A percentile compares a stretch with the other conserved stretches of the same genome.
Evolutionary conservation across 2,888 invertebrate genomes (phyloP).

Genomic region (Augochlorella aurata): DNA sequence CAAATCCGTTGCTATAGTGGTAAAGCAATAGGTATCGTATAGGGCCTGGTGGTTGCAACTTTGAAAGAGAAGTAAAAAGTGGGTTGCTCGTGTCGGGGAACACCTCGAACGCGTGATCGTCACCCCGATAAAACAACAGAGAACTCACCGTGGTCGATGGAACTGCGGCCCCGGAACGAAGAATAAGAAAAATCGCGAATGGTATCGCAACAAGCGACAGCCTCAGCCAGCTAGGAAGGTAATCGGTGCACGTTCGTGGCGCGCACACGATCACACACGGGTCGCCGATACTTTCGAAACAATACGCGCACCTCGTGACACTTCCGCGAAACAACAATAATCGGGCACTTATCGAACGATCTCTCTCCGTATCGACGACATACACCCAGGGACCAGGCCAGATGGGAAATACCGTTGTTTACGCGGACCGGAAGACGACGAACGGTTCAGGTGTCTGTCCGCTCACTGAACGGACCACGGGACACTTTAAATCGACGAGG

Average conservation of each 20-base stretch:
- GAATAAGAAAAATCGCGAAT: conserved; percentile 26
- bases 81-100: neutral
- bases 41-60: no score
- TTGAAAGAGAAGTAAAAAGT: neutral
- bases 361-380: conserved; percentile 22
- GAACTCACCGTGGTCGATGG: conserved; percentile 21
- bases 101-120: neutral
- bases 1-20: neutral
- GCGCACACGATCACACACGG: conserved; percentile 38
- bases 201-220: conserved; percentile 10
- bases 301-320: conserved; percentile 54
- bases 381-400: conserved; percentile 20
- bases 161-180: conserved; percentile 19
- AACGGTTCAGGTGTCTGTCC: neutral
- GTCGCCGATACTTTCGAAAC: conserved; percentile 47
- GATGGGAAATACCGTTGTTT: neutral
- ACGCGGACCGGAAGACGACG: neutral
- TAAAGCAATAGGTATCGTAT: neutral
- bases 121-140: conserved; percentile 14
- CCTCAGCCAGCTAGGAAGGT: conserved; percentile 7
- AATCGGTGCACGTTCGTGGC: conserved; percentile 37
- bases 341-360: conserved; percentile 47
- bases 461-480: neutral
- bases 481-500: conserved; percentile 33
- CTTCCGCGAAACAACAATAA: conserved; percentile 52